These are phyloP conservation scores for Jordanella pulchra DNA, from an alignment of 2,797 vertebrate species.

Conservation along the genomic window DNA sequence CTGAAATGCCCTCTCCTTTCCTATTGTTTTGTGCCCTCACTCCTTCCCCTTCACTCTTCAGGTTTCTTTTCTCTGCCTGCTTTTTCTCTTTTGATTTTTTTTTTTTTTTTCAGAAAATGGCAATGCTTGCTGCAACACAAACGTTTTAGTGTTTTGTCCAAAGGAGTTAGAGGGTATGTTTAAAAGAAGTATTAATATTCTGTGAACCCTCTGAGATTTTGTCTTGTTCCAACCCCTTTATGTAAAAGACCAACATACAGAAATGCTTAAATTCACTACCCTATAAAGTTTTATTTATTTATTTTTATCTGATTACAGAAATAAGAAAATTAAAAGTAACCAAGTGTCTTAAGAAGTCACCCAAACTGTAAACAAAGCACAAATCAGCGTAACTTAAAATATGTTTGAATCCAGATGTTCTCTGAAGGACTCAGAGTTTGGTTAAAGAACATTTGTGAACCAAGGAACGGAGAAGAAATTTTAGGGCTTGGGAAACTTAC, in stretches of 20 bases:
- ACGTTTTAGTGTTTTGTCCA: constrained; percentile 40
- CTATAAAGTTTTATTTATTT: no score
- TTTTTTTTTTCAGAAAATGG: constrained; percentile 32
- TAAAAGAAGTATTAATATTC: not conserved
- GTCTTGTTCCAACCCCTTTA: not conserved
- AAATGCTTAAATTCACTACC: not conserved
- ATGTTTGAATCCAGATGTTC: not conserved
- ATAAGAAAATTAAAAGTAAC: not conserved
- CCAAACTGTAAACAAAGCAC: not conserved
- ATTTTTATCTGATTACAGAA: not conserved
- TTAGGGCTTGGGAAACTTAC: not conserved
- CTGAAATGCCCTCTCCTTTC: constrained; percentile 58
- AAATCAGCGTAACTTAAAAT: not conserved
- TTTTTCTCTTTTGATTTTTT: constrained; percentile 34
- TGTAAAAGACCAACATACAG: not conserved
- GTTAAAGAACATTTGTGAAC: not conserved
- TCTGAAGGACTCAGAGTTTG: not conserved
- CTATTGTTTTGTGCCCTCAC: constrained; percentile 56
- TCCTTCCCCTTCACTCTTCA: constrained; percentile 51
- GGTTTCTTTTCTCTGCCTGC: constrained; percentile 51
- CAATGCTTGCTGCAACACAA: constrained; percentile 41
- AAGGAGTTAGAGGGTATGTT: constrained; percentile 3
- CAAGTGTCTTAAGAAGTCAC: not conserved
- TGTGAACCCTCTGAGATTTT: not conserved
- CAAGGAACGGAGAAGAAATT: not conserved